Evolutionary conservation across 2,888 invertebrate species (phyloP), one percentile per base, ranked within the genome.

Genomic region (Cremastobaeus sp.): DNA sequence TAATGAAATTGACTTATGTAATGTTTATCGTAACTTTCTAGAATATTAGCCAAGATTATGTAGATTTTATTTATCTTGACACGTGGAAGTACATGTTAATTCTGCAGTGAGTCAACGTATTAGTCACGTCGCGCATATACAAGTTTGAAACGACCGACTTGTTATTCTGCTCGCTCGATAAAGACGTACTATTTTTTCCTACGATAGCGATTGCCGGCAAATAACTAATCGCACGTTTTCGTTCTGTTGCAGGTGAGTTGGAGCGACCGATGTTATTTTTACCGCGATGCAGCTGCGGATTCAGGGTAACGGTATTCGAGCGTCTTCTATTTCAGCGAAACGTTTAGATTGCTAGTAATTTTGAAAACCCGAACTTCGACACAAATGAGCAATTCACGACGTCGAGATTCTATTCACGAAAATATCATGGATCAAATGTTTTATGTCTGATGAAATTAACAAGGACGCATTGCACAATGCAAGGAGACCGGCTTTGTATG

Each of bases 71-170:
- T 76, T 76, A 76, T 76, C 72, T 60, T 72, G 76, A 72, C 76
- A 76, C 72, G 69, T 60, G 76, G 72, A 76, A 72, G 32, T 65
- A 64, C 69, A 69, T 72, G 72, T 71, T 76, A 76, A 76, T 76
- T 72, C 68, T 28, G 72, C 37, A 52, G 75, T 76, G 71, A 76
- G 75, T 76, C 75, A 76, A 74, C 74, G 69, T 55, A 74, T 74
- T 74, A 74, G 64, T 74, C 74, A 74, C 68, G 57, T 74, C 45
- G 60, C 20, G 25, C 37, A 68, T 64, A 54, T 41, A n/a, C n/a
- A 57, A 64, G 65, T 64, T 71, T 48, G 39, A 75, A 71, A 65
- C 41, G 45, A 57, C 34, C 54, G 62, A 37, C 57, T 74, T 69
- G 59, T 64, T 69, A 64, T 59, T 69, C 64, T 52, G 50, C 9